Percentiles rank a stretch among this genome's conserved stretches.
phyloP scores from a whole-genome alignment of 1,140 invertebrate species.

The Globodera ellingtonae region DNA sequence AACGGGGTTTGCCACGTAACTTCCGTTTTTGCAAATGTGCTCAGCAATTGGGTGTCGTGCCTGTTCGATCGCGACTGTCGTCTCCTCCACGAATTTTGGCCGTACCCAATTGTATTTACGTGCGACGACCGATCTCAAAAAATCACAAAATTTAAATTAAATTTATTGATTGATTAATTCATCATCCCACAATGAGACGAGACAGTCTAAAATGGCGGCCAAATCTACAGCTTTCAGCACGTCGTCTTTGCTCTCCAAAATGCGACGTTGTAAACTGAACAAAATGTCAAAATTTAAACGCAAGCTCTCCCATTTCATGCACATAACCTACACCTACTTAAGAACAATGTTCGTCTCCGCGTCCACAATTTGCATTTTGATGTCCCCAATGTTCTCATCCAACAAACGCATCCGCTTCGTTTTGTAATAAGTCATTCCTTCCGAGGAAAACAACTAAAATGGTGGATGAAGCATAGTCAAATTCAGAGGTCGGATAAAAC shows the following conservation, averaged over 20 bases:
- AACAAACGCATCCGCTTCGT: constrained; percentile 51
- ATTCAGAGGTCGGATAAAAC: neutral
- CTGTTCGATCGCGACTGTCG: constrained; percentile 50
- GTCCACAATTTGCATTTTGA: constrained; percentile 61
- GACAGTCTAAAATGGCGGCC: constrained; percentile 54
- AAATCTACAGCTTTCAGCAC: constrained; percentile 47
- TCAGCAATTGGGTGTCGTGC: constrained; percentile 57
- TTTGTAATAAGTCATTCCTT: constrained; percentile 49
- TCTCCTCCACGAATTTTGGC: constrained; percentile 55
- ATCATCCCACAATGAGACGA: constrained; percentile 46
- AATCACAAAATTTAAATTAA: neutral
- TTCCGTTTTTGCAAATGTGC: constrained; percentile 26
- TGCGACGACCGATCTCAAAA: constrained; percentile 46
- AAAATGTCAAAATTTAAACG: neutral
- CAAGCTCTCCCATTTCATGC: neutral
- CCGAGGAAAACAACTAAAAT: constrained; percentile 44
- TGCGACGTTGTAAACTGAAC: constrained; percentile 50
- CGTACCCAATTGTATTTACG: constrained; percentile 60
- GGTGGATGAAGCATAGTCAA: neutral
- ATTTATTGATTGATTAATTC: too few species aligned
- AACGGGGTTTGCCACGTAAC: constrained; percentile 59
- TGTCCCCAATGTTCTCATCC: constrained; percentile 58
- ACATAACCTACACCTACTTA: constrained; percentile 38
- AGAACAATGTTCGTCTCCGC: constrained; percentile 59
- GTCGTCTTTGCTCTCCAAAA: constrained; percentile 35